Conservation (phyloP, 2,888 invertebrate species). For the Latheticus oryzae region DNA sequence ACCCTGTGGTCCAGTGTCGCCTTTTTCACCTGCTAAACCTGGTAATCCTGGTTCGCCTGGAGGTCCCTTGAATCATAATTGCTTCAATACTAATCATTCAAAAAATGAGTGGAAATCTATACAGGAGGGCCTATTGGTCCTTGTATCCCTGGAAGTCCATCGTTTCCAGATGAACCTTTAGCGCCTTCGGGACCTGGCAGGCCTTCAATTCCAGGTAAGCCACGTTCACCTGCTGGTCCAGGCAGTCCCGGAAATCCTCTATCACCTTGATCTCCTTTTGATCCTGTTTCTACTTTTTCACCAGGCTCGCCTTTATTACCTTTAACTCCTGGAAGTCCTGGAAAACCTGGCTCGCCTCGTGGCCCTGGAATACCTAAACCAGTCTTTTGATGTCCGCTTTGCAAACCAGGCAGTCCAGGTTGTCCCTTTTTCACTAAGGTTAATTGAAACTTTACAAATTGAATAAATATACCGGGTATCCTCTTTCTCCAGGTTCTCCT, state of each 20-base stretch:
- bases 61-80: slow-evolving; percentile 64
- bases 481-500: slow-evolving; percentile 58
- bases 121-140: slow-evolving; percentile 58
- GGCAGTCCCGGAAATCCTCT: slow-evolving; percentile 42
- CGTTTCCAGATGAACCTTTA: slow-evolving; percentile 59
- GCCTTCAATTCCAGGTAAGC: slow-evolving; percentile 63
- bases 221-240: slow-evolving; percentile 61
- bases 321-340: slow-evolving; percentile 40
- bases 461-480: slow-evolving; percentile 54
- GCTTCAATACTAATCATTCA: no score
- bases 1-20: slow-evolving; percentile 56
- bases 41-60: slow-evolving; percentile 63
- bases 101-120: no score
- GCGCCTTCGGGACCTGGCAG: slow-evolving; percentile 64
- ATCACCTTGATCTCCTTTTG: slow-evolving; percentile 59
- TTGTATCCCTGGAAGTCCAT: slow-evolving; percentile 61
- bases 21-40: slow-evolving; percentile 57
- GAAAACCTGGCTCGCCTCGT: slow-evolving; percentile 52
- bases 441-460: no score
- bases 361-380: slow-evolving; percentile 42
- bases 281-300: slow-evolving; percentile 57
- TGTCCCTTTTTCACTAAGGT: slow-evolving; percentile 39
- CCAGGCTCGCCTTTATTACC: slow-evolving; percentile 48
- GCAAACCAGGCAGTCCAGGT: slow-evolving; percentile 56
- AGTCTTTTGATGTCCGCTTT: slow-evolving; percentile 36